These are phyloP conservation scores for Glossosoma conforme DNA, from an alignment of 1,140 invertebrate species.

Conservation along the genomic window DNA sequence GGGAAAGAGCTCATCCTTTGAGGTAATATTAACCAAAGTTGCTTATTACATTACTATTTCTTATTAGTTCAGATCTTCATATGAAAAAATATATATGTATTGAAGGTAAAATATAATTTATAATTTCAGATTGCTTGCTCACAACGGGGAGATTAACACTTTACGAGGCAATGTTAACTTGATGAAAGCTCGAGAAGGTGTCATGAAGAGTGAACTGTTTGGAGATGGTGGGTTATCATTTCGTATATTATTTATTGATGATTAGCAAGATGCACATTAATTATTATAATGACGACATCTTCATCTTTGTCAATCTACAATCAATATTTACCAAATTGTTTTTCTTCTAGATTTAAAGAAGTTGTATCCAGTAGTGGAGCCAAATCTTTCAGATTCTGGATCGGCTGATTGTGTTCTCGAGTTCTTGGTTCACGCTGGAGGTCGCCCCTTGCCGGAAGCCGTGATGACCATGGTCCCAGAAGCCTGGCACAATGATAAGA, in stretches of 20 bases:
- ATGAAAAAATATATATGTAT: no score
- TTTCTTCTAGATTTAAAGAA: conserved; percentile 66
- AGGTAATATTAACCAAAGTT: conserved; percentile 66
- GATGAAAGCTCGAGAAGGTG: conserved; percentile 97
- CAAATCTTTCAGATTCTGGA: conserved; percentile 95
- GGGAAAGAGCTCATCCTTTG: conserved; percentile 98
- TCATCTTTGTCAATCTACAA: background rate
- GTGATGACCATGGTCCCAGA: conserved; percentile 99
- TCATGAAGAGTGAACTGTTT: conserved; percentile 86
- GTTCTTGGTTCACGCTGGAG: conserved; percentile 91
- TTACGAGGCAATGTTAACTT: conserved; percentile 96
- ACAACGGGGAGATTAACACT: conserved; percentile 99
- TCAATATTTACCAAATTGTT: background rate
- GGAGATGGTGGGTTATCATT: conserved; percentile 51
- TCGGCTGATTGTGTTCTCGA: conserved; percentile 96
- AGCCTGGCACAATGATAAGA: conserved; percentile 95
- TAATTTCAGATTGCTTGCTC: conserved; percentile 78
- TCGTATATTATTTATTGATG: conserved; percentile 5
- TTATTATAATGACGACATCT: conserved; percentile 5
- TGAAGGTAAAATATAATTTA: background rate
- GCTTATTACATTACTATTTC: no score
- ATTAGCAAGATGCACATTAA: no score
- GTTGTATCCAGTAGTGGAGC: conserved; percentile 96
- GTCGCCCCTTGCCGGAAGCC: conserved; percentile 86
- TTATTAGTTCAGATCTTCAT: no score